Conservation (phyloP, 2,888 invertebrate species). For the Beris morrisii region DNA sequence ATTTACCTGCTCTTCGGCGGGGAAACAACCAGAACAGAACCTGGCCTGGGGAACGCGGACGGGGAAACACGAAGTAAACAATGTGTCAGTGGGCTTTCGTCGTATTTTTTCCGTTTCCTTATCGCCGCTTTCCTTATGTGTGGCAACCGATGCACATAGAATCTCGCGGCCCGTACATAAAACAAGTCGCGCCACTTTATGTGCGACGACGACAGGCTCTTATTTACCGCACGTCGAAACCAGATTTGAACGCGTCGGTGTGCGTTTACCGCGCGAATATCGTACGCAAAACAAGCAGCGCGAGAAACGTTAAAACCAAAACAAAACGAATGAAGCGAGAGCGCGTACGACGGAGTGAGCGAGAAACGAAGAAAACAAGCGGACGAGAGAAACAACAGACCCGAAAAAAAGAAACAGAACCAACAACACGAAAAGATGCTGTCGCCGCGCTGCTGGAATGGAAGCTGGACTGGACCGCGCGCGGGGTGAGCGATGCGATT, state of each 20-base stretch:
- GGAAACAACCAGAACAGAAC: neutral
- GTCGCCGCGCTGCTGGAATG: neutral
- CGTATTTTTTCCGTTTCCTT: neutral
- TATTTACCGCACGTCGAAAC: conserved; percentile 7
- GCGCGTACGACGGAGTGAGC: neutral
- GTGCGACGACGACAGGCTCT: too few relatives aligned
- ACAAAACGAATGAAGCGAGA: conserved; percentile 20
- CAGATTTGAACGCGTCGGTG: conserved; percentile 12
- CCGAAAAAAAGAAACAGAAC: neutral
- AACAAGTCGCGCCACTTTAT: neutral
- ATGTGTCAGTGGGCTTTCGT: conserved; percentile 3
- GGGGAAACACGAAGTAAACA: neutral
- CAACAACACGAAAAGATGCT: neutral
- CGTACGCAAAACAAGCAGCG: neutral
- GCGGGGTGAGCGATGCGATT: neutral
- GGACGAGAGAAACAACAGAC: neutral
- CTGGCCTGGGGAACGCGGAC: neutral
- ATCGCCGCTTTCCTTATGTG: neutral
- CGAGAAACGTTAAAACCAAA: conserved; percentile 16
- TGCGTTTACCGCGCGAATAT: conserved; percentile 19
- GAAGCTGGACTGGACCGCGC: conserved; percentile 9
- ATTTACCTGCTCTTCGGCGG: neutral
- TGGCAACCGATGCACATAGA: neutral
- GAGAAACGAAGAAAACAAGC: neutral
- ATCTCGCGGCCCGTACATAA: neutral